Base-by-base conservation (phyloP, 2,797 vertebrate species). In the Dryobates pubescens region DNA sequence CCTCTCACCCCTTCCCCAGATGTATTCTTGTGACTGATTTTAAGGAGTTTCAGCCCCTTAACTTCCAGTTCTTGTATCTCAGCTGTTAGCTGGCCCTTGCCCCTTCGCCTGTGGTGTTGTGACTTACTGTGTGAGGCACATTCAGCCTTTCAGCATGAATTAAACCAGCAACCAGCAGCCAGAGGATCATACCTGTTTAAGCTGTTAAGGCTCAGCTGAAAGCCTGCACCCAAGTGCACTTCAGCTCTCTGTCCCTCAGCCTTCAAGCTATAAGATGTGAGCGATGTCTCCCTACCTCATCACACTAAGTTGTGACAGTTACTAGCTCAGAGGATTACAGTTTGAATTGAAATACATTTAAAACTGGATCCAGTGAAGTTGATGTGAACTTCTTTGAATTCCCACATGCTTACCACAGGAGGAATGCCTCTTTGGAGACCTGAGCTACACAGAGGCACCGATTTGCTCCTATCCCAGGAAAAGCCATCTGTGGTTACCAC, bases 41-140 rank as follows among this genome's bases (percentile, higher is more conserved):
- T 72, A 85, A 71, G 38, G 68, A 36, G 17, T 22, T 90, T 90
- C 71, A 85, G 72, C 24, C 45, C 49, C 51, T 79, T 85, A 47
- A 78, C 75, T 92, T 85, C 86, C 80, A 79, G 83, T 82, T 89
- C 77, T 74, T 78, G 49, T 82, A 88, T 82, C 76, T 90, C 80
- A 82, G 72, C 72, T 85, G 75, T 74, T 84, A 85, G 63, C 82
- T 87, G 83, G 59, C 76, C 86, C 75, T 71, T 67, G 43, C 83
- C 63, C 63, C 72, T 75, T 71, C 89, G 86, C 79, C 91, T 81
- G 91, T 1, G 22, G 74, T 38, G 79, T 79, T 79, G 76, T 68
- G 89, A 72, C 72, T 71, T 88, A 59, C 7, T 64, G 56, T 36
- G 76, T 3, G 8, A 92, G 86, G 61, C 73, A 47, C 69, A 36